A percentile compares a stretch with the other conserved stretches of the same genome.
Conservation (phyloP, 2,888 invertebrate species). For the Hymenopus coronatus region DNA sequence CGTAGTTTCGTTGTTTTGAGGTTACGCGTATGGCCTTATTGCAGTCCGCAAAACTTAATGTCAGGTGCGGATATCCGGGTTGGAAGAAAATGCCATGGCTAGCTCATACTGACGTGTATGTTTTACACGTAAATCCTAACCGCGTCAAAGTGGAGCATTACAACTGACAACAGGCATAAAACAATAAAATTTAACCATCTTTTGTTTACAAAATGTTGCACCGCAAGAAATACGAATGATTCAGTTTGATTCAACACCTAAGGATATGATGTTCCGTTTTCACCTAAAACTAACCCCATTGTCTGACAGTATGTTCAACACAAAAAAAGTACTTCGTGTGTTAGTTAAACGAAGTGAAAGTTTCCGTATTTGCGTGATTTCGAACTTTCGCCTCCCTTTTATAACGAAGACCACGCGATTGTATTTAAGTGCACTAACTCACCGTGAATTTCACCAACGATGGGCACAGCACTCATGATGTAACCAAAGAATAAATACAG, state of each 20-base stretch:
- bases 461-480: constrained; percentile 12
- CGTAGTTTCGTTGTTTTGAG: too few relatives aligned
- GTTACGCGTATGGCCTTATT: neutral
- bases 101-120: neutral
- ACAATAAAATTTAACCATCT: too few relatives aligned
- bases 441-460: constrained; percentile 13
- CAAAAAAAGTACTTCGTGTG: too few relatives aligned
- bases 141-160: too few relatives aligned
- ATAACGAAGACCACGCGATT: neutral
- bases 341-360: neutral
- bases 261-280: too few relatives aligned
- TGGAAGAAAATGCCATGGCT: neutral
- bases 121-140: neutral
- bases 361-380: neutral
- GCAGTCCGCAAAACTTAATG: neutral
- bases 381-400: neutral
- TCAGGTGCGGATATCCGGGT: too few relatives aligned
- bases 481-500: constrained; percentile 12
- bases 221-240: neutral
- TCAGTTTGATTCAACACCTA: neutral
- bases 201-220: neutral
- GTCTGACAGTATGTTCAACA: neutral
- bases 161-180: too few relatives aligned
- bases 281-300: neutral
- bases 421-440: neutral